Evolutionary conservation across 1,140 invertebrate genomes (phyloP).

Genomic region (Tetramorium parvispinum): DNA sequence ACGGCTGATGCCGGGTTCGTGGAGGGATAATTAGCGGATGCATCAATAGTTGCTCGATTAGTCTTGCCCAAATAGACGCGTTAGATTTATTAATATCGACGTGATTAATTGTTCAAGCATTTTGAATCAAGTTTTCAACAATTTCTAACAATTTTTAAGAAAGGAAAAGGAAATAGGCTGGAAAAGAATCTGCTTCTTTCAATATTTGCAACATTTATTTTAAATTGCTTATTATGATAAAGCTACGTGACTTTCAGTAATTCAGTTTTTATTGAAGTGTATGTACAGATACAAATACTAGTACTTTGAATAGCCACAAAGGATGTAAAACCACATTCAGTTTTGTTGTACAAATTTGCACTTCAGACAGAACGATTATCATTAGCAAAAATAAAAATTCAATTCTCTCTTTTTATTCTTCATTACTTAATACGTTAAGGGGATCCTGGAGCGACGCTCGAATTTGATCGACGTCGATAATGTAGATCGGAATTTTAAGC

Average conservation of each 20-base stretch:
- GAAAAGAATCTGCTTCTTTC: neutral
- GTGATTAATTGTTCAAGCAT: neutral
- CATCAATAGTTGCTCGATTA: conserved; percentile 7
- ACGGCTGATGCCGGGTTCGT: neutral
- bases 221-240: neutral
- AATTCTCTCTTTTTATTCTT: neutral
- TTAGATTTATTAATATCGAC: neutral
- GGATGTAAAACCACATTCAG: neutral
- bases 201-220: neutral
- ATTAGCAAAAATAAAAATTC: neutral
- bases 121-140: neutral
- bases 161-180: neutral
- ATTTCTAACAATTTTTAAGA: neutral
- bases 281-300: neutral
- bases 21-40: conserved; percentile 42
- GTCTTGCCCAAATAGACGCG: neutral
- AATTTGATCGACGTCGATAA: too few relatives aligned
- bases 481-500: too few relatives aligned
- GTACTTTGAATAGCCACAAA: neutral
- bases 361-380: neutral
- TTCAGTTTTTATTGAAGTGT: neutral
- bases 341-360: neutral
- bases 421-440: neutral
- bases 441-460: too few relatives aligned
- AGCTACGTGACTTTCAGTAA: neutral